Conservation (phyloP, 1,140 invertebrate genomes). For the Eueides isabella region DNA sequence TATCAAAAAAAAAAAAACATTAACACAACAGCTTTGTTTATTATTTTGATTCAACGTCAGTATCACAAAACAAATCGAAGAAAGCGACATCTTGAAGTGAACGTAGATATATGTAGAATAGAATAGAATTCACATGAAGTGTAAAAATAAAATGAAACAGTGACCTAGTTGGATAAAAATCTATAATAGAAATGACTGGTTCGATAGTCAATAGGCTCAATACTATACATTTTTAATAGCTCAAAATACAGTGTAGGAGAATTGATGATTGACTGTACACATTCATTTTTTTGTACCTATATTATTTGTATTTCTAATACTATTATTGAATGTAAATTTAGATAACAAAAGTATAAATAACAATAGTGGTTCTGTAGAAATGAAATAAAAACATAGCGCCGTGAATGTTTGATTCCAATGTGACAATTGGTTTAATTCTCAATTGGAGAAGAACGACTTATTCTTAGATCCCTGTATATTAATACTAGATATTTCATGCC, state of each 20-base stretch:
- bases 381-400: too few species aligned
- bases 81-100: background rate
- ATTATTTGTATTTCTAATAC: too few species aligned
- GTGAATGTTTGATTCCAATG: too few species aligned
- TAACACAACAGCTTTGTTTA: background rate
- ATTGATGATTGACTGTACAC: background rate
- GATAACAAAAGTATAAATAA: too few species aligned
- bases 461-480: too few species aligned
- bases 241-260: background rate
- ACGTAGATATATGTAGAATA: background rate
- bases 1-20: background rate
- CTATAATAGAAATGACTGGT: conserved; percentile 1
- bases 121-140: background rate
- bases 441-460: too few species aligned
- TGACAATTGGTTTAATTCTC: too few species aligned
- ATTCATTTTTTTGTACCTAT: background rate
- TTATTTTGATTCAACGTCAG: background rate
- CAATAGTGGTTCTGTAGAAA: too few species aligned
- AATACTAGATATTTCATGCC: too few species aligned
- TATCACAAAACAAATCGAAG: background rate
- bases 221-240: conserved; percentile 2
- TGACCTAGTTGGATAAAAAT: conserved; percentile 12
- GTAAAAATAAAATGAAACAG: conserved; percentile 6
- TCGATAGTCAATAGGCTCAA: background rate
- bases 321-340: background rate